phyloP scores from a whole-genome alignment of 2,888 invertebrate species.

The Blomia tropicalis region DNA sequence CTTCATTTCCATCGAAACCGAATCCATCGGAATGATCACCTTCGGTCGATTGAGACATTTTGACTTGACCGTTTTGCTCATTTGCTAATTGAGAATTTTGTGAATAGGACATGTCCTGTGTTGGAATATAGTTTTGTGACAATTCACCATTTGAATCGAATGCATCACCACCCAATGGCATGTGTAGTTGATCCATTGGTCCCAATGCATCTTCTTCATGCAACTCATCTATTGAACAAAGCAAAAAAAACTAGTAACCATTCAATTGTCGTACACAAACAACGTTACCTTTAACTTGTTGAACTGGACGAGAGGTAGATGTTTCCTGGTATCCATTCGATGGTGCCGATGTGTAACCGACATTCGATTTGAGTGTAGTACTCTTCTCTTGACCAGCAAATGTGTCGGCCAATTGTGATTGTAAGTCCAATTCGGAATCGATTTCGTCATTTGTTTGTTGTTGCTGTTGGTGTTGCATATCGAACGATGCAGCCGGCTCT shows the following conservation, averaged over 20 bases:
- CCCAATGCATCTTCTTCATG: neutral
- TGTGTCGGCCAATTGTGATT: neutral
- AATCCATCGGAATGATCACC: neutral
- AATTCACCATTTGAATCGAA: neutral
- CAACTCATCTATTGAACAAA: neutral
- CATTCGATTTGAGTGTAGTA: neutral
- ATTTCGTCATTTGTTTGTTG: neutral
- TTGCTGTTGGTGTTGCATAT: neutral
- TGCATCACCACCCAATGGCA: neutral
- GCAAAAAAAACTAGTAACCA: neutral
- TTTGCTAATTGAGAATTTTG: neutral
- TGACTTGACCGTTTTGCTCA: neutral
- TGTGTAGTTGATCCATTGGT: neutral
- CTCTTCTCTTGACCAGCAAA: neutral
- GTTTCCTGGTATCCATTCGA: neutral
- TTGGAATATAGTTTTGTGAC: neutral
- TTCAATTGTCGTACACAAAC: neutral
- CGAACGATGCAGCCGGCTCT: too few species aligned
- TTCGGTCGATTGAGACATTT: neutral
- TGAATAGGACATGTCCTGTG: neutral
- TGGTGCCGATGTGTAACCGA: neutral
- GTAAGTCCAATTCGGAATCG: neutral
- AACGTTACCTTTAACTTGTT: neutral
- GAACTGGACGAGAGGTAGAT: slow-evolving; percentile 3
- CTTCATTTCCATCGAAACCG: neutral